phyloP scores from a whole-genome alignment of 2,797 vertebrate species.

The Pogoniulus pusillus region DNA sequence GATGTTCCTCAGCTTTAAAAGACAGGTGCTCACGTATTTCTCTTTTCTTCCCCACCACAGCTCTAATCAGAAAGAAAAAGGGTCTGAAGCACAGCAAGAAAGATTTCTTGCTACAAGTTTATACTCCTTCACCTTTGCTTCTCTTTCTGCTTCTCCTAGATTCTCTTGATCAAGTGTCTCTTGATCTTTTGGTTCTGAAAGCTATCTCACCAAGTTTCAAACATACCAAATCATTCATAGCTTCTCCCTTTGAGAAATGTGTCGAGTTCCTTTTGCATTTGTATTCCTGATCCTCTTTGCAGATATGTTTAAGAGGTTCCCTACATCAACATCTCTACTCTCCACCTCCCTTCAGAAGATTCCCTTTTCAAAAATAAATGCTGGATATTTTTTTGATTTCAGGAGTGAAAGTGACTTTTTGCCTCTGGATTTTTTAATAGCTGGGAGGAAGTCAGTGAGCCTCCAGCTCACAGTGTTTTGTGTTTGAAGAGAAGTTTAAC shows the following conservation, averaged over 20 bases:
- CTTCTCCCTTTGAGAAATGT: neutral
- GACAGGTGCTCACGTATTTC: neutral
- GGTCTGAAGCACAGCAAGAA: neutral
- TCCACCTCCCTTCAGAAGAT: constrained; percentile 11
- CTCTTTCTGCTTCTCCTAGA: neutral
- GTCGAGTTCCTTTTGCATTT: neutral
- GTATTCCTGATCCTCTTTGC: constrained; percentile 22
- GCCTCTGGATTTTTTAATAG: neutral
- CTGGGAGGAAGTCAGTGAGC: constrained; percentile 14
- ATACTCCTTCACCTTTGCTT: constrained; percentile 7
- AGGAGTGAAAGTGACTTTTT: neutral
- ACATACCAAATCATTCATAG: neutral
- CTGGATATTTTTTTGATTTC: neutral
- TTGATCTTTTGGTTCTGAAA: constrained; percentile 39
- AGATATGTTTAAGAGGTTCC: neutral
- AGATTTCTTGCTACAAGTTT: neutral
- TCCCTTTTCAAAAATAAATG: constrained; percentile 13
- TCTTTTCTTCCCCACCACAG: neutral
- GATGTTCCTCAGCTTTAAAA: neutral
- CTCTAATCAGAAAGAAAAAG: neutral
- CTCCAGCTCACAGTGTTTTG: neutral
- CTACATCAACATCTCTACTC: neutral
- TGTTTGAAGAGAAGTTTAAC: neutral
- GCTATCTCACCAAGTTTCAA: constrained; percentile 15
- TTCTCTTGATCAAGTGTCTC: constrained; percentile 38